Evolutionary conservation across 2,797 vertebrate genomes (phyloP).

Genomic region (Ctenopoma multispine): DNA sequence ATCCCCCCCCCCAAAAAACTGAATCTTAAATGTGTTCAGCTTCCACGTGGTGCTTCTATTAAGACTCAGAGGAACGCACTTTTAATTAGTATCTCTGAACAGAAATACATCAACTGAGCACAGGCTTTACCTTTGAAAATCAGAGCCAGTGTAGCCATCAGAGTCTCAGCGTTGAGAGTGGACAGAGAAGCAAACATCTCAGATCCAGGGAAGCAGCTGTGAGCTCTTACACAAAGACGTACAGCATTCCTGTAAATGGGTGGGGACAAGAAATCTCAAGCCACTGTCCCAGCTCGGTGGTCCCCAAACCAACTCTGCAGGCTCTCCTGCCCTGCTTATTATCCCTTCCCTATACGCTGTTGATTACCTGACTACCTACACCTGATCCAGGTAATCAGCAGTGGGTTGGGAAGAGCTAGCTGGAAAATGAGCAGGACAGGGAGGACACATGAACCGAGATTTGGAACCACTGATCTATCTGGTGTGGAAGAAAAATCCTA

Average conservation of each 20-base stretch:
- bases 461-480: background rate
- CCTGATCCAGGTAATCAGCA: too few species aligned
- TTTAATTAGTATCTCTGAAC: background rate
- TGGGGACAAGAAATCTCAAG: background rate
- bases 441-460: too few species aligned
- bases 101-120: background rate
- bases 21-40: constrained; percentile 10
- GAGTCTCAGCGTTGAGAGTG: constrained; percentile 62
- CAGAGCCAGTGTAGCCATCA: constrained; percentile 85
- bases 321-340: too few species aligned
- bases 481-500: background rate
- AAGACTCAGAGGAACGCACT: constrained; percentile 29
- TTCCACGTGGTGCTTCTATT: constrained; percentile 37
- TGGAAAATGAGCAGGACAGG: too few species aligned
- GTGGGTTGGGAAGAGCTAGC: too few species aligned
- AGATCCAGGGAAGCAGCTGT: constrained; percentile 82
- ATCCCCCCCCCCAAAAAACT: background rate
- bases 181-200: constrained; percentile 83
- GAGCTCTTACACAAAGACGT: constrained; percentile 83
- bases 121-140: constrained; percentile 89
- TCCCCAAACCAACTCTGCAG: too few species aligned
- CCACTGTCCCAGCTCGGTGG: constrained; percentile 17
- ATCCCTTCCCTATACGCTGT: too few species aligned
- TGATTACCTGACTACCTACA: too few species aligned
- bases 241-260: constrained; percentile 87